Percentiles rank a stretch among this genome's conserved stretches.
These are phyloP conservation scores for Pyrgilauda ruficollis DNA, from an alignment of 2,113 vertebrate genomes.

Conservation along the genomic window DNA sequence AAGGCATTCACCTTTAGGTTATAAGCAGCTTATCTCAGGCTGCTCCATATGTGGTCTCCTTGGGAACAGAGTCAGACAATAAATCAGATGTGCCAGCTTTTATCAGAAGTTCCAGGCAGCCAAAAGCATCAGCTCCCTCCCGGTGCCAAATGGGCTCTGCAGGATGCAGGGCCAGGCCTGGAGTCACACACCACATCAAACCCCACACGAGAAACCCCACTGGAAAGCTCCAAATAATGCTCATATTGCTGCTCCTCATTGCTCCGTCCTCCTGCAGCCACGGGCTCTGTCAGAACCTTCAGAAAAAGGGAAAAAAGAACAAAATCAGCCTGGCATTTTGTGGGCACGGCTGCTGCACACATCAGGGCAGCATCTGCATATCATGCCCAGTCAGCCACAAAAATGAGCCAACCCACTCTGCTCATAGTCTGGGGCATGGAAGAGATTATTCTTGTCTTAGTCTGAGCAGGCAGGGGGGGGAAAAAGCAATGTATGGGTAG, in stretches of 20 bases:
- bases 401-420: neutral
- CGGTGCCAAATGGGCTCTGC: neutral
- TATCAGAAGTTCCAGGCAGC: conserved; percentile 31
- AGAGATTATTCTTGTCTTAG: neutral
- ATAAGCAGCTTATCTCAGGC: conserved; percentile 25
- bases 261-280: neutral
- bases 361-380: neutral
- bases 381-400: neutral
- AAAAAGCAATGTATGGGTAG: neutral
- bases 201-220: fast-evolving
- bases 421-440: neutral
- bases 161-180: neutral
- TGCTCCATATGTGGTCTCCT: conserved; percentile 44
- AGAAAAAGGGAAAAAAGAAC: neutral
- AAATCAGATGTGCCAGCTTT: conserved; percentile 55
- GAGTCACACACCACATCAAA: neutral
- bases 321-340: neutral
- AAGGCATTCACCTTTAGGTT: conserved; percentile 45
- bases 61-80: conserved; percentile 62
- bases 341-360: neutral
- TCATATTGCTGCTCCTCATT: fast-evolving
- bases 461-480: fast-evolving
- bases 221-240: neutral
- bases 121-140: neutral
- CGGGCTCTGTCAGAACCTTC: neutral